phyloP scores from a whole-genome alignment of 1,140 invertebrate species.

The Manduca sexta region DNA sequence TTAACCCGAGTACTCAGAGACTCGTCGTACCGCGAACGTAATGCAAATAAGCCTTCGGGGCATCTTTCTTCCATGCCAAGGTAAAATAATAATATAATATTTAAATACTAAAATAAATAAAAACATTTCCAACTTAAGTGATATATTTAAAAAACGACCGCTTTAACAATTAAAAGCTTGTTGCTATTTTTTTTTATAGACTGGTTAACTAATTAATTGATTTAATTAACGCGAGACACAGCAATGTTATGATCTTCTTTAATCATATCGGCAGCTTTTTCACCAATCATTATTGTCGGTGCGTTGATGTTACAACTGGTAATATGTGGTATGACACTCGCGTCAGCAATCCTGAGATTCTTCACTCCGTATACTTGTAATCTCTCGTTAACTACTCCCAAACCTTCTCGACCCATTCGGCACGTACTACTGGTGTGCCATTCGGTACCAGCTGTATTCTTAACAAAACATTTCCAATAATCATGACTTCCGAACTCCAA shows the following conservation, averaged over 20 bases:
- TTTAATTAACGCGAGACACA: no score
- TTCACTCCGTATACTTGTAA: slow-evolving; percentile 70
- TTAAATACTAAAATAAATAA: no score
- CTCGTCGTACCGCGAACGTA: no score
- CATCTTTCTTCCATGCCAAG: no score
- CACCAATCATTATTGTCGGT: slow-evolving; percentile 77
- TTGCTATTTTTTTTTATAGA: no score
- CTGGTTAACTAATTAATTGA: no score
- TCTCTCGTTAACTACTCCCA: slow-evolving; percentile 73
- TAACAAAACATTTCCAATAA: slow-evolving; percentile 76
- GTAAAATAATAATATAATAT: no score
- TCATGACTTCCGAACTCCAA: slow-evolving; percentile 76
- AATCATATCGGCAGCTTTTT: slow-evolving; percentile 80
- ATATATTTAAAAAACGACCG: no score
- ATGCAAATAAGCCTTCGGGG: no score
- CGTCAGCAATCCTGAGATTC: slow-evolving; percentile 48
- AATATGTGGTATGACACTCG: slow-evolving; percentile 50
- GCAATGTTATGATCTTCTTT: slow-evolving; percentile 52
- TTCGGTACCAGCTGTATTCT: slow-evolving; percentile 40
- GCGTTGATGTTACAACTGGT: slow-evolving; percentile 47
- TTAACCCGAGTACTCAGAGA: no score
- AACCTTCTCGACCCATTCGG: slow-evolving; percentile 75
- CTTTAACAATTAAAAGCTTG: no score
- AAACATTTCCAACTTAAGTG: no score
- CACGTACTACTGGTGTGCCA: slow-evolving; percentile 71